Evolutionary conservation across 2,113 vertebrate genomes (phyloP).

Genomic region (Pontoporia blainvillei): DNA sequence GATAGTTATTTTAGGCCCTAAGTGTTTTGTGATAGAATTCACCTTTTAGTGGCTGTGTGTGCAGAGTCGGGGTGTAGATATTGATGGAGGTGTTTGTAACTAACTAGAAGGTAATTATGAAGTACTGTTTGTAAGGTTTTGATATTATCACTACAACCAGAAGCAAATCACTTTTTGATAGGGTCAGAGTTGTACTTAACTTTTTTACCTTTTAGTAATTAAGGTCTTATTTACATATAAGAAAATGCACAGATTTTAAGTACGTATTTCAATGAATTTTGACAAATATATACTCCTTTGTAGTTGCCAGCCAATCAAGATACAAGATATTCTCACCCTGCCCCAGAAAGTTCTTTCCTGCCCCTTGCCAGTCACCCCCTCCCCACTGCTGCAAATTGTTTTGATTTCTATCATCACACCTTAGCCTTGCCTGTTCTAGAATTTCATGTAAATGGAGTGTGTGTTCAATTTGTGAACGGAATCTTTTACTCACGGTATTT

Average conservation of each 20-base stretch:
- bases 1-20: neutral
- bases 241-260: neutral
- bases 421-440: neutral
- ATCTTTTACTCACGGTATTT: neutral
- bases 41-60: neutral
- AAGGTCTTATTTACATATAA: neutral
- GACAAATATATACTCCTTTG: neutral
- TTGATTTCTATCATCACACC: neutral
- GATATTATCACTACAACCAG: neutral
- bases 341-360: neutral
- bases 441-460: neutral
- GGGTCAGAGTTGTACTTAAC: neutral
- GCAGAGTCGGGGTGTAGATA: neutral
- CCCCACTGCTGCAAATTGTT: neutral
- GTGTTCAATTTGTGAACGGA: neutral
- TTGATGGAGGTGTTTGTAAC: neutral
- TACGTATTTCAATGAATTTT: neutral
- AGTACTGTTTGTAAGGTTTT: neutral
- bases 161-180: neutral
- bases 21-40: neutral
- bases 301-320: neutral
- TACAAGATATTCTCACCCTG: neutral
- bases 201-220: neutral
- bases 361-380: neutral
- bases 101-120: neutral